Evolutionary conservation across 2,113 vertebrate species (phyloP), one percentile per base, ranked within the genome.

Genomic region (Pogona vitticeps): DNA sequence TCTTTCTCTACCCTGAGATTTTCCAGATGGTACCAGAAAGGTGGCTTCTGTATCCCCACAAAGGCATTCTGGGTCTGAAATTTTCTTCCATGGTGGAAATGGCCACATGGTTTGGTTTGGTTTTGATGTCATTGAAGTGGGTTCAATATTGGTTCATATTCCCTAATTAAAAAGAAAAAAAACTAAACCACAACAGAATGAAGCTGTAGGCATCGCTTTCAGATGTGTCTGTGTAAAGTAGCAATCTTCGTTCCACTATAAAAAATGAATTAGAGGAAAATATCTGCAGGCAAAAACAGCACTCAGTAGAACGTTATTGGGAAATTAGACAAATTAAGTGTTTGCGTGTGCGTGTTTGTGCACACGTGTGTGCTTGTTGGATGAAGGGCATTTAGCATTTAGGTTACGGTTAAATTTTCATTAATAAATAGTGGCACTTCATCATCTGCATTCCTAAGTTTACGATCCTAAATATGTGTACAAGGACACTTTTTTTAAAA

Each of bases 221-320:
- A 81, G 28, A 81, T 56, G 18, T 71, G 40, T 31, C 10, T 56
- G 42, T 52, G 42, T 82, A 59, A 80, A 18, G 38, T 38, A 80
- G 36, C 36, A 80, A 38, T 65, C 40, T 63, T 65, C 36, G 61
- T 40, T 46, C 61, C 61, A 80, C 79, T 80, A 67, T 80, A 80
- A 80, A 80, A 80, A 80, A 61, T 67, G 67, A 82, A 82, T 71
- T 71, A 82, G 42, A 82, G 65, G 80, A 70, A 70, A 70, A 71
- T 70, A 71, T 68, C 42, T 70, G 40, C 36, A 71, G 80, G 67
- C 67, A 82, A 82, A 70, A 82, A 82, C 17, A 82, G 65, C 31
- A 33, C 31, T 82, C 31, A 70, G 42, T 3, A 14, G 40, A 68
- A 82, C 42, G 63, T 81, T 42, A 81, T 15, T 59, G 40, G 63